Evolutionary conservation across 2,888 invertebrate species (phyloP).

Genomic region (Coelinius sp.): DNA sequence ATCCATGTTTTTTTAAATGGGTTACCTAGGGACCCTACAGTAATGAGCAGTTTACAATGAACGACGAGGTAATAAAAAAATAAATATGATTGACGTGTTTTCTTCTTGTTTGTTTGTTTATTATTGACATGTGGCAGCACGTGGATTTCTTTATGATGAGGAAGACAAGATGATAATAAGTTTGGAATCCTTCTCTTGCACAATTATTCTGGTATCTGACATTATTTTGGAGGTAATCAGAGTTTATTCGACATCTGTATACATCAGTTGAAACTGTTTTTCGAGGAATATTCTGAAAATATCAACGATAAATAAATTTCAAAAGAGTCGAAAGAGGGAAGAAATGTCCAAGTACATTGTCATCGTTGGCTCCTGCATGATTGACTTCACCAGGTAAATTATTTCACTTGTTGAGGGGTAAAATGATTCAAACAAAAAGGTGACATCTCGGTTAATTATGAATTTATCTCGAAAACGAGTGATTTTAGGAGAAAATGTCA

Average conservation of each 20-base stretch:
- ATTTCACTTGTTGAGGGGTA: slow-evolving; percentile 72
- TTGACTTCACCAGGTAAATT: slow-evolving; percentile 86
- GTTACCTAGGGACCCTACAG: no score
- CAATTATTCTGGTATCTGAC: neutral
- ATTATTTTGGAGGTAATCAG: neutral
- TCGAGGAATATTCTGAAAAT: neutral
- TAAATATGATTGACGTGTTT: neutral
- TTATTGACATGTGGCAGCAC: neutral
- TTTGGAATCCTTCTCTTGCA: neutral
- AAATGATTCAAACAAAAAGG: neutral
- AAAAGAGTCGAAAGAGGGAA: neutral
- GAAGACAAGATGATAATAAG: neutral
- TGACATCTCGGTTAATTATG: neutral
- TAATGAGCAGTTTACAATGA: neutral
- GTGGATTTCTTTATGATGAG: neutral
- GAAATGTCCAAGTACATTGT: slow-evolving; percentile 72
- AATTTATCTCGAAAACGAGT: no score
- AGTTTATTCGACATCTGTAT: neutral
- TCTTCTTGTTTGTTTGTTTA: neutral
- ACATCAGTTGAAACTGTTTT: neutral
- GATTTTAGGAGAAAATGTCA: no score
- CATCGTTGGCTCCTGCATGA: slow-evolving; percentile 89
- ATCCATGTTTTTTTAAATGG: slow-evolving; percentile 7
- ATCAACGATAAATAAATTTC: no score
- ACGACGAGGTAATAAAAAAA: neutral